These are phyloP conservation scores for Oegoconia quadripuncta DNA, from an alignment of 2,888 invertebrate genomes.

Conservation along the genomic window DNA sequence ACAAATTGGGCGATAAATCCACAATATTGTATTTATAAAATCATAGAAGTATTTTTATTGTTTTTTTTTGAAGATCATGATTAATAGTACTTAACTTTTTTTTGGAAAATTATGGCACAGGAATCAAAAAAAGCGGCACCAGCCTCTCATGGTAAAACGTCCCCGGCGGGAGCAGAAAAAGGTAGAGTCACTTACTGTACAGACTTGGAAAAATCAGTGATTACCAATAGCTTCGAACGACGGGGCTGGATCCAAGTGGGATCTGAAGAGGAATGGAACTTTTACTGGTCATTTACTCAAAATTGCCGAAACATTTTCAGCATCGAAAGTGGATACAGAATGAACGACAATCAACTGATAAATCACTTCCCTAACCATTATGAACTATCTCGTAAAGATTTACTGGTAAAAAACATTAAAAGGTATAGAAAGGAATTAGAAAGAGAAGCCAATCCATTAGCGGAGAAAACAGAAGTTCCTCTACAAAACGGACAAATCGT, in stretches of 20 bases:
- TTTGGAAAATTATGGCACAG: slow-evolving; percentile 16
- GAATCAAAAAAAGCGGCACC: slow-evolving; percentile 37
- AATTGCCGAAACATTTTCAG: slow-evolving; percentile 95
- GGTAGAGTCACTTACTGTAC: slow-evolving; percentile 78
- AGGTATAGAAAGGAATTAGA: slow-evolving; percentile 94
- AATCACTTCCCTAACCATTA: slow-evolving; percentile 98
- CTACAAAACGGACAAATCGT: slow-evolving; percentile 81
- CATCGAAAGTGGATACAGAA: slow-evolving; percentile 93
- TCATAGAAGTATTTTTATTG: no score
- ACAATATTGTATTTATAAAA: no score
- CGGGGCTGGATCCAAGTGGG: slow-evolving; percentile 92
- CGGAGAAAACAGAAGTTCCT: slow-evolving; percentile 82
- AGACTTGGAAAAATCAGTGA: slow-evolving; percentile 96
- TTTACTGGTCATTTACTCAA: slow-evolving; percentile 96
- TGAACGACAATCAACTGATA: slow-evolving; percentile 95
- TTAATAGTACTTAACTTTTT: not conserved
- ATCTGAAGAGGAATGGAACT: slow-evolving; percentile 96
- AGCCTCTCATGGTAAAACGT: slow-evolving; percentile 29
- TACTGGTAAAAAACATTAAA: slow-evolving; percentile 96
- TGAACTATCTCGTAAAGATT: slow-evolving; percentile 85
- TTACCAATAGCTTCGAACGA: slow-evolving; percentile 94
- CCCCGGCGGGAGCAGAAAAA: slow-evolving; percentile 32
- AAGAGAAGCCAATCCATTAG: slow-evolving; percentile 90
- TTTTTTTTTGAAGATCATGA: not conserved
- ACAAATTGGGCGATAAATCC: no score